Evolutionary conservation across 2,888 invertebrate genomes (phyloP).

Genomic region (Siphlonurus alternatus): DNA sequence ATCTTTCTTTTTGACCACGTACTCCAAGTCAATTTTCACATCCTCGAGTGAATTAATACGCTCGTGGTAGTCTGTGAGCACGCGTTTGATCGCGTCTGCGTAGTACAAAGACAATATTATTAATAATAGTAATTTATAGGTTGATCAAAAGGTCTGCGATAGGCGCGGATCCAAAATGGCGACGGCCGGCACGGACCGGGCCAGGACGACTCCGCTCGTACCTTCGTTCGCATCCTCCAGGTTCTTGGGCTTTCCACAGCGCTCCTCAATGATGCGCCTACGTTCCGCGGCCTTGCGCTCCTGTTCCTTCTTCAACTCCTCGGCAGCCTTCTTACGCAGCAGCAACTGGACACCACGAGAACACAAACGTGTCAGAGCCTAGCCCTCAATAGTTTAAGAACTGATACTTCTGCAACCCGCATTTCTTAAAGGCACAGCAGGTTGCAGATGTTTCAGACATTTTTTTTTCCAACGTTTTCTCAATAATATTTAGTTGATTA

Average conservation of each 20-base stretch:
- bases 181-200: too few species aligned
- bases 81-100: constrained; percentile 57
- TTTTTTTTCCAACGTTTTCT: too few species aligned
- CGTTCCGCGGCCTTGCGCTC: constrained; percentile 97
- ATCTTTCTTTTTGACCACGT: constrained; percentile 95
- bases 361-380: background rate
- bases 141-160: background rate
- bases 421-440: too few species aligned
- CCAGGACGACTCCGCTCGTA: constrained; percentile 29
- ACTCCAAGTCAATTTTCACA: constrained; percentile 96
- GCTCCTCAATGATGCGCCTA: constrained; percentile 90
- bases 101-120: constrained; percentile 11
- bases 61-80: constrained; percentile 71
- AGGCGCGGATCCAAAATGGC: too few species aligned
- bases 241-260: constrained; percentile 84
- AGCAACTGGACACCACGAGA: constrained; percentile 56
- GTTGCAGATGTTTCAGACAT: too few species aligned
- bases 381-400: too few species aligned
- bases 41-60: constrained; percentile 81
- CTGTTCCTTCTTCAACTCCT: constrained; percentile 98
- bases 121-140: background rate
- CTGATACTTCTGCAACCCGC: too few species aligned
- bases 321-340: constrained; percentile 99
- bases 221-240: constrained; percentile 89
- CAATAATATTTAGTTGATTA: too few species aligned